These are phyloP conservation scores for Bellardia bayeri DNA, from an alignment of 2,888 invertebrate genomes.

Conservation along the genomic window DNA sequence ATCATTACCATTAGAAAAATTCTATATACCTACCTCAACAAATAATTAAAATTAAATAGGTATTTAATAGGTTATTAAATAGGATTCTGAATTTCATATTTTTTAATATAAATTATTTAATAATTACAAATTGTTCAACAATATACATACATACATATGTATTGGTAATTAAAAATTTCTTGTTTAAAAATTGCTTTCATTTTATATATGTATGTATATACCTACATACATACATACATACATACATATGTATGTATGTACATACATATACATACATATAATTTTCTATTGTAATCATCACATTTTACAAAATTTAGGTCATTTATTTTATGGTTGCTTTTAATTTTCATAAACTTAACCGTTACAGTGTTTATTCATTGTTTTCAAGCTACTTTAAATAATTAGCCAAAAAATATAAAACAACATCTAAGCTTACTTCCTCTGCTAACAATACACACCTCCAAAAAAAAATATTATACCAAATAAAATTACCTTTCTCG, in stretches of 20 bases:
- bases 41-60: no score
- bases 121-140: no score
- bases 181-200: no score
- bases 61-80: no score
- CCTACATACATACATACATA: not conserved
- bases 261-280: not conserved
- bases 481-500: constrained; percentile 52
- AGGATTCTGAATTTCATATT: no score
- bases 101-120: no score
- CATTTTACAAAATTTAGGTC: constrained; percentile 29
- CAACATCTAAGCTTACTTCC: constrained; percentile 51
- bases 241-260: no score
- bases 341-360: constrained; percentile 2
- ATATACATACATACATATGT: no score
- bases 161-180: no score
- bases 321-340: constrained; percentile 14
- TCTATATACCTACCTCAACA: no score
- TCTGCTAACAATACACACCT: constrained; percentile 16
- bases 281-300: constrained; percentile 19
- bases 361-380: not conserved
- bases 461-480: constrained; percentile 16
- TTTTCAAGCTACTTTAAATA: constrained; percentile 61
- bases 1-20: no score
- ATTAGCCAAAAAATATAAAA: constrained; percentile 15
- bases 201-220: no score